Conservation (phyloP, 1,140 invertebrate genomes). For the Drosophila pectinifera region DNA sequence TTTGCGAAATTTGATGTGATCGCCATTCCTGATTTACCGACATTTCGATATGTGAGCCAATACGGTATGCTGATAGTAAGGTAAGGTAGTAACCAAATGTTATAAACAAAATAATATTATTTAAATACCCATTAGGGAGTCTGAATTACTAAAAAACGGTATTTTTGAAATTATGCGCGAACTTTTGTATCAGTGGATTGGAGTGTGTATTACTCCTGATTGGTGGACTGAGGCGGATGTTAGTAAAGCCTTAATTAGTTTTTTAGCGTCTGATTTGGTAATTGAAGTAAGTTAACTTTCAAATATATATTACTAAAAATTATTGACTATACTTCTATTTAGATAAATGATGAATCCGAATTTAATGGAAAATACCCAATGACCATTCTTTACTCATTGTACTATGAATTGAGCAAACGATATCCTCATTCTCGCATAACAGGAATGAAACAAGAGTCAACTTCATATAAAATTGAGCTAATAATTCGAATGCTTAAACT, state of each 20-base stretch:
- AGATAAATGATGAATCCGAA: conserved; percentile 89
- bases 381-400: conserved; percentile 90
- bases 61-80: conserved; percentile 86
- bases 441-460: conserved; percentile 90
- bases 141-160: conserved; percentile 87
- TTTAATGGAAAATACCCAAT: conserved; percentile 91
- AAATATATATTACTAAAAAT: not conserved
- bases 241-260: conserved; percentile 90
- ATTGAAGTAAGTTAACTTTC: conserved; percentile 86
- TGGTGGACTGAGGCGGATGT: conserved; percentile 90
- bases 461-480: conserved; percentile 91
- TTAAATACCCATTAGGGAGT: conserved; percentile 87
- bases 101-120: not conserved
- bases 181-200: conserved; percentile 91
- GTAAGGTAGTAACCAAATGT: conserved; percentile 85
- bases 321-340: not conserved
- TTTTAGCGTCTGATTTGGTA: conserved; percentile 89
- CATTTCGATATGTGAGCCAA: conserved; percentile 8
- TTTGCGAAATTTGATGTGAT: conserved; percentile 10
- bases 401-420: conserved; percentile 90
- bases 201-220: conserved; percentile 89
- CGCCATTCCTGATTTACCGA: conserved; percentile 2
- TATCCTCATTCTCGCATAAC: conserved; percentile 90
- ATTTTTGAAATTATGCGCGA: conserved; percentile 89
- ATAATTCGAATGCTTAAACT: conserved; percentile 96